A percentile compares a stretch with the other conserved stretches of the same genome.
Evolutionary conservation across 1,140 invertebrate genomes (phyloP).

Genomic region (Rhyacophila brunnea): DNA sequence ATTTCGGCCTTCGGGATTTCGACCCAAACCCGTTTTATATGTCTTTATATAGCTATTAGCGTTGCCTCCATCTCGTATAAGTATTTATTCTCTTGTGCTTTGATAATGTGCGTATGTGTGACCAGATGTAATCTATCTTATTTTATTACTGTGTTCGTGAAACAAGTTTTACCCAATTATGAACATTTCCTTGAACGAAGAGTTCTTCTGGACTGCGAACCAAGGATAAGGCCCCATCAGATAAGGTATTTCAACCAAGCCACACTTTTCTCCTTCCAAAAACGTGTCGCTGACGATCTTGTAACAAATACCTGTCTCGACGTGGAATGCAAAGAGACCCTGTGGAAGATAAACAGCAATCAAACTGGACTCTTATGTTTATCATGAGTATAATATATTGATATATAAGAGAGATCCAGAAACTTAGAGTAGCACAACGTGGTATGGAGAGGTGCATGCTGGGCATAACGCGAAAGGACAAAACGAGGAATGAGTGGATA

Average conservation of each 20-base stretch:
- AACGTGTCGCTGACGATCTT: constrained; percentile 64
- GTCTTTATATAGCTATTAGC: neutral
- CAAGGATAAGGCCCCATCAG: constrained; percentile 60
- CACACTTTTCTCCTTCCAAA: constrained; percentile 66
- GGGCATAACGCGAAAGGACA: no score
- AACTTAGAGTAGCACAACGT: no score
- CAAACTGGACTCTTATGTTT: neutral
- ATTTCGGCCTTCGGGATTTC: no score
- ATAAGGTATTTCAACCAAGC: constrained; percentile 61
- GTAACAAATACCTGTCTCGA: constrained; percentile 60
- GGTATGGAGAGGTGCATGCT: no score
- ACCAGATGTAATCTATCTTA: no score
- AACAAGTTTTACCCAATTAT: constrained; percentile 66
- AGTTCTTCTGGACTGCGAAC: constrained; percentile 58
- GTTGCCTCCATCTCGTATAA: no score
- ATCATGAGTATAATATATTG: neutral
- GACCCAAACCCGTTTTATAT: neutral
- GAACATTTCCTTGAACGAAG: constrained; percentile 61
- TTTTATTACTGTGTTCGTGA: neutral
- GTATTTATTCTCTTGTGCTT: no score
- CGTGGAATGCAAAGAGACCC: constrained; percentile 64
- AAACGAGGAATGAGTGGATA: no score
- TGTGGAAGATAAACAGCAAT: constrained; percentile 16
- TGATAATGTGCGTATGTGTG: no score
- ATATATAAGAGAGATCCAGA: neutral